Evolutionary conservation across 1,140 invertebrate genomes (phyloP), one percentile per base, ranked within the genome.

Genomic region (Nebria ingens): DNA sequence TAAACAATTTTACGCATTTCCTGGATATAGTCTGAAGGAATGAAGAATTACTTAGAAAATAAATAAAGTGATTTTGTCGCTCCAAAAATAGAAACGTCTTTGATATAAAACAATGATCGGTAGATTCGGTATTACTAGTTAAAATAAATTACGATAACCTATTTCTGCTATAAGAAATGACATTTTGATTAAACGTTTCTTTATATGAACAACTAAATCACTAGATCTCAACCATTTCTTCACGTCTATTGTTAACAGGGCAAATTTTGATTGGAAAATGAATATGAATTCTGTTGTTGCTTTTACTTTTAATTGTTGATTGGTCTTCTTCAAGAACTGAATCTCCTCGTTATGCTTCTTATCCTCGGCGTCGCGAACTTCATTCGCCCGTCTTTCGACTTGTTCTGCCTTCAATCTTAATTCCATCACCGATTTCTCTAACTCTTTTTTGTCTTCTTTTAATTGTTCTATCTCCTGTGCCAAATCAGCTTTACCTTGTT

Each of bases 321-420:
- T 97, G 4, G 93, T 94, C 70, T 92, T 89, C 73, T 93, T 96
- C 20, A 96, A 75, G 64, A 93, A 92, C 38, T 87, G 77, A 42
- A 95, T 84, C 71, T 97, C 93, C 68, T 97, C 93, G 13, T 82
- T 81, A 64, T 95, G 90, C 67, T 92, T 89, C 69, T 92, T 91
- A 68, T 93, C 89, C 68, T 95, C 89, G 0, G 91, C 89, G 55
- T 86, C 80, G 17, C 85, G 73, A 58, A 91, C 75, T 69, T 96
- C 93, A 1, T 82, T 80, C n/a, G 89, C 85, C 62, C 90, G 76
- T 58, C 88, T 80, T 67, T 96, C 91, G 19, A 86, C 75, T 68
- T 91, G 88, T 62, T 95, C 91, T 52, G 85, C 85, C 66, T 87
- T 90, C 49, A 86, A 80, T 66, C 87, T 85, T 65, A 93, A 72